phyloP scores from a whole-genome alignment of 2,113 vertebrate genomes.

The Leucoraja erinaceus region DNA sequence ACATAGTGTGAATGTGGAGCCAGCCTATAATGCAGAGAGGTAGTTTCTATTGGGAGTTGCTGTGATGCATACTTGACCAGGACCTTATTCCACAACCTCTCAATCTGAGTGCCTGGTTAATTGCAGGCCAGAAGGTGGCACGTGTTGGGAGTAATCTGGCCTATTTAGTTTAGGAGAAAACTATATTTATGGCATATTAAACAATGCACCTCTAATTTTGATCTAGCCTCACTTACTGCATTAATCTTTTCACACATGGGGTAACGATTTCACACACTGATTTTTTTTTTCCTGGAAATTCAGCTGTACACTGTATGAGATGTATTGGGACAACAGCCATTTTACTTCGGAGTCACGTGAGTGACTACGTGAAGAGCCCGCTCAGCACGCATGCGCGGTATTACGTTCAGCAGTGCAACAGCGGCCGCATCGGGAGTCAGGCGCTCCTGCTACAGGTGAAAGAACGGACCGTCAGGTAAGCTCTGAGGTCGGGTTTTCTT shows the following conservation, averaged over 20 bases:
- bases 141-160: background rate
- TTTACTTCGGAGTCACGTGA: no score
- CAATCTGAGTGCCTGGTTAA: background rate
- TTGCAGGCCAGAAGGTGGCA: background rate
- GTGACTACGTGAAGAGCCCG: no score
- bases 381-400: no score
- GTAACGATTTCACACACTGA: background rate
- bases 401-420: no score
- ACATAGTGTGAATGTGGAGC: background rate
- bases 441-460: no score
- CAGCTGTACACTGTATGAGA: no score
- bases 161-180: background rate
- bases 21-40: background rate
- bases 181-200: background rate
- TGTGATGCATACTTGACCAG: background rate
- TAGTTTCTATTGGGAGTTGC: background rate
- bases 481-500: no score
- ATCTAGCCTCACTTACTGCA: background rate
- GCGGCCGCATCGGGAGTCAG: no score
- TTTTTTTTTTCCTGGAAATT: background rate
- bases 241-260: background rate
- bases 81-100: background rate
- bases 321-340: no score
- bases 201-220: background rate
- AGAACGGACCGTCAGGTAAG: no score